These are phyloP conservation scores for Crossaster papposus DNA, from an alignment of 53 echinoderm and acorn worm genomes.

Conservation along the genomic window DNA sequence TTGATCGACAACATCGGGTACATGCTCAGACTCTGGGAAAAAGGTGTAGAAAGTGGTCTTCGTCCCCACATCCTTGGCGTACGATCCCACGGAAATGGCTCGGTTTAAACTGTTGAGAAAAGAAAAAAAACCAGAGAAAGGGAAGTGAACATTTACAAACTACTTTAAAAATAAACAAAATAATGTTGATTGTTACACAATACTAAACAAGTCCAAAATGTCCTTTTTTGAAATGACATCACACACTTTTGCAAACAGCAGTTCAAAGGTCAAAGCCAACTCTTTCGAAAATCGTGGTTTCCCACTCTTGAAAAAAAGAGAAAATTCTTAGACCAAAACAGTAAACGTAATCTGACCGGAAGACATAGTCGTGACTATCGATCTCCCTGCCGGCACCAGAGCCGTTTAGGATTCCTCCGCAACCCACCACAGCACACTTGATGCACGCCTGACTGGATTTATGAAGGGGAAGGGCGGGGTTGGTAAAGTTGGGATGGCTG, in stretches of 20 bases:
- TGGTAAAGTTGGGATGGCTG: conserved; percentile 79
- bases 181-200: too few species aligned
- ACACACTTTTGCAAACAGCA: too few species aligned
- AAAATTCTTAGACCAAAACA: too few species aligned
- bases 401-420: conserved; percentile 95
- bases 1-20: conserved; percentile 77
- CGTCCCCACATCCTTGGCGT: conserved; percentile 82
- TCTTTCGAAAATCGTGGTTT: too few species aligned
- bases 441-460: conserved; percentile 62
- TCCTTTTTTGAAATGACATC: too few species aligned
- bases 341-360: conserved; percentile 85
- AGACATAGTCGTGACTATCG: conserved; percentile 92
- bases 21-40: conserved; percentile 94
- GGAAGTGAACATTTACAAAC: too few species aligned
- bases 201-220: too few species aligned
- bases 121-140: too few species aligned
- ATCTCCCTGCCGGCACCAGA: conserved; percentile 85
- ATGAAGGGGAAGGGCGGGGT: conserved; percentile 47
- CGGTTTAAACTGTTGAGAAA: conserved; percentile 86
- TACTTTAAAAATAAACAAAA: too few species aligned
- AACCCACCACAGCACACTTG: conserved; percentile 93
- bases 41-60: conserved; percentile 96
- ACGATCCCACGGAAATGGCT: conserved; percentile 72
- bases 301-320: background rate
- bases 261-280: too few species aligned